Evolutionary conservation across 2,888 invertebrate species (phyloP), one percentile per base, ranked within the genome.

Genomic region (Tetranychus piercei): DNA sequence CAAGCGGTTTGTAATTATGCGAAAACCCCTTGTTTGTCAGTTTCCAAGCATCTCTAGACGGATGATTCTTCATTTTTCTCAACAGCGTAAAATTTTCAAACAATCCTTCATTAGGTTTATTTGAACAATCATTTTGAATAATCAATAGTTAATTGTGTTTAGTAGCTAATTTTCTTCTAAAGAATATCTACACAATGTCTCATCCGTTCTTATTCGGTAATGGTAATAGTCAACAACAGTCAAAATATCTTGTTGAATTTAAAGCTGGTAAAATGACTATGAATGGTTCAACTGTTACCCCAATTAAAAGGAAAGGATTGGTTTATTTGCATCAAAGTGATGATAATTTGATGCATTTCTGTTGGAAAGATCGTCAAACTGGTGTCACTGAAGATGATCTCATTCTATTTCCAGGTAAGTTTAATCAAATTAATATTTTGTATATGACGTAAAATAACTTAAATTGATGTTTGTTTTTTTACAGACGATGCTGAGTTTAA

Each of bases 261-360:
- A 80, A 92, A 80, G 95, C 96, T 78, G 96, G 96, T 44, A 93
- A 94, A 85, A 95, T 96, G 95, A 90, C 88, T 77, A 86, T 94
- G 84, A 73, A 73, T n/a, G 94, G 92, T 71, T 91, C 91, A 80
- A 93, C 92, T 90, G 93, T 94, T 5, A 88, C 90, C 82, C 92
- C 96, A 2, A 95, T 96, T 82, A 91, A 91, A 79, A 88, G 95
- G 80, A 97, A 97, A 85, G 99, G 99, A 6, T 85, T 91, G 44
- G 86, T 97, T 18, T 99, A 94, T 82, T 88, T 99, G 75, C 92
- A 94, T 82, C 97, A 97, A 83, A 91, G 94, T 74, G 95, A 96
- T 79, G 99, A 99, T 83, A 92, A 93, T 0, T 84, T 99, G 75
- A 95, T 97, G 90, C 99, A 99, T 84, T 96, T 99, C 82, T 97